Conservation (phyloP, 1,140 invertebrate species). For the Oreohelix idahoensis region DNA sequence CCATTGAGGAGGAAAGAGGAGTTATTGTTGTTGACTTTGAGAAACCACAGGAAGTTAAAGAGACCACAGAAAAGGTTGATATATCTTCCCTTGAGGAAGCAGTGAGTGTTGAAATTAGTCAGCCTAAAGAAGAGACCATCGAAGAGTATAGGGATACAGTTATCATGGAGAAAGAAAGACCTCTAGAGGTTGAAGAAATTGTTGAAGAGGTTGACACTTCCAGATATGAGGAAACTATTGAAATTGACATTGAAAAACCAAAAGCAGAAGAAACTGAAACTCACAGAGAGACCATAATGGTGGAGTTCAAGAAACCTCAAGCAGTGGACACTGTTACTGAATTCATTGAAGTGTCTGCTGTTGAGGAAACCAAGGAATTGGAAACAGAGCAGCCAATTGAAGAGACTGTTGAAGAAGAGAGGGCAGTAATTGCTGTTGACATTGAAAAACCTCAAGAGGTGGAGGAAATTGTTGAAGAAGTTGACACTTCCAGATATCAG, state of each 20-base stretch:
- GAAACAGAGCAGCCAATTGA: slow-evolving; percentile 21
- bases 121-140: slow-evolving; percentile 30
- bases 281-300: slow-evolving; percentile 43
- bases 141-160: slow-evolving; percentile 26
- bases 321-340: slow-evolving; percentile 43
- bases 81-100: slow-evolving; percentile 23
- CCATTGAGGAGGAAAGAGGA: slow-evolving; percentile 37
- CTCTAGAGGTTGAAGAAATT: slow-evolving; percentile 38
- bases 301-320: slow-evolving; percentile 42
- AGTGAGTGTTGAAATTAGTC: slow-evolving; percentile 17
- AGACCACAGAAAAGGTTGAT: slow-evolving; percentile 28
- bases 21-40: slow-evolving; percentile 32
- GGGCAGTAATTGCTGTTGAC: not conserved
- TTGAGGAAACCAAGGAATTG: slow-evolving; percentile 25
- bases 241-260: slow-evolving; percentile 42
- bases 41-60: slow-evolving; percentile 41
- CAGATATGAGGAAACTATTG: slow-evolving; percentile 38
- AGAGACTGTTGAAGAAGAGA: slow-evolving; percentile 11
- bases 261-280: slow-evolving; percentile 41
- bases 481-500: too few species aligned
- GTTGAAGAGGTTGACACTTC: slow-evolving; percentile 6
- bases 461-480: too few species aligned
- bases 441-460: slow-evolving; percentile 1
- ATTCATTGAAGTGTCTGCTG: slow-evolving; percentile 37
- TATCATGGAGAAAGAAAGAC: slow-evolving; percentile 27